Evolutionary conservation across 2,113 vertebrate species (phyloP), one percentile per base, ranked within the genome.

Genomic region (Tamias sibiricus): DNA sequence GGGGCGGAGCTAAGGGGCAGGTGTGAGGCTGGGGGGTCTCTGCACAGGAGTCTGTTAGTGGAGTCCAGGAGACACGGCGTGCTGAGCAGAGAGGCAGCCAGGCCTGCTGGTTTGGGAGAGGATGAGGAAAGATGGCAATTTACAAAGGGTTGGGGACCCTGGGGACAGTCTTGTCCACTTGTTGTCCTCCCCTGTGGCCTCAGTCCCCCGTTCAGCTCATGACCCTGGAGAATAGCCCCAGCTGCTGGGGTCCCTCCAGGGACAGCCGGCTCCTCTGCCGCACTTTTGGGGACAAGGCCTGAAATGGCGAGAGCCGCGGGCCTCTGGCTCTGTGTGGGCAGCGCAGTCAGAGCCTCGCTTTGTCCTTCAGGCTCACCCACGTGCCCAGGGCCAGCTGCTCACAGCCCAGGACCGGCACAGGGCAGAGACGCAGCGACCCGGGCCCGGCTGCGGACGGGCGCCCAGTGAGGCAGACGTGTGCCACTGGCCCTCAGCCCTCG

Each of bases 121-220:
- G 8, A 0, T 8, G 54, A 69, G 37, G 11, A 28, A 22, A 64
- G 32, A 17, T 9, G 54, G 52, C 42, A 3, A 2, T 19, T 54
- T 44, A 28, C 35, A 10, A 24, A 85, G 54, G 12, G 42, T 0
- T 54, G 44, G 87, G 49, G 54, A 12, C 8, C 3, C 0, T 0
- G 0, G 37, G 42, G 28, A 2, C 22, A 4, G 24, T 44, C 30
- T 12, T 2, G 7, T 1, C 35, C 11, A 7, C 8, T 2, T 0
- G 37, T 49, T 52, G 68, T 30, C n/a, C 40, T 64, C 24, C 42
- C 17, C 17, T 13, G 35, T 35, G 69, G 49, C 30, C 62, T 44
- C 12, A 0, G 49, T n/a, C 42, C 66, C 47, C 6, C 0, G 0
- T 19, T 35, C 28, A 37, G 66, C 57, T 44, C 6, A 1, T 4